phyloP scores from a whole-genome alignment of 2,113 vertebrate species.

The Guaruba guarouba region DNA sequence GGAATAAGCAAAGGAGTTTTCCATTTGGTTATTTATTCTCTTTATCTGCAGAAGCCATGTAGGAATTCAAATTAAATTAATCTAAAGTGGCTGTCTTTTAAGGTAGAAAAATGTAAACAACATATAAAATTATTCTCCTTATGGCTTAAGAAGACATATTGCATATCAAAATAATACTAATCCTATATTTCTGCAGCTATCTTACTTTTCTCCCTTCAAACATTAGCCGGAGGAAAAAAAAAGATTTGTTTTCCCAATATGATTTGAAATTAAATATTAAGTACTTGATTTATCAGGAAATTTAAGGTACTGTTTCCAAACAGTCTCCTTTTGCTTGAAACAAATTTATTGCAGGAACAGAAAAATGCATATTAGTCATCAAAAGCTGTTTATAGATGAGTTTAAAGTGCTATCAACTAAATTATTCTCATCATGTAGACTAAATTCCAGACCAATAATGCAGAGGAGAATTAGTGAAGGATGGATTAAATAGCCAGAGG shows the following conservation, averaged over 20 bases:
- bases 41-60: slow-evolving; percentile 1
- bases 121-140: background rate
- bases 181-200: background rate
- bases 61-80: slow-evolving; percentile 44
- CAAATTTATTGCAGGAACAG: slow-evolving; percentile 37
- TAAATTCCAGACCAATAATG: slow-evolving; percentile 7
- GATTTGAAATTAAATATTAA: slow-evolving; percentile 48
- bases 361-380: slow-evolving; percentile 46
- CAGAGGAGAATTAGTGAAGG: background rate
- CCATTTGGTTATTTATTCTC: slow-evolving; percentile 17
- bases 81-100: slow-evolving; percentile 6
- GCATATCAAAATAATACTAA: background rate
- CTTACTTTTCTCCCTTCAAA: background rate
- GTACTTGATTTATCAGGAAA: slow-evolving; percentile 34
- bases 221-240: background rate
- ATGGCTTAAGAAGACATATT: background rate
- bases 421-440: background rate
- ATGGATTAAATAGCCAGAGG: background rate
- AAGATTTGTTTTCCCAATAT: background rate
- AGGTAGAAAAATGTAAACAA: slow-evolving; percentile 31
- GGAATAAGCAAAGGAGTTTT: slow-evolving; percentile 30
- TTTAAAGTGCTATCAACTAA: slow-evolving; percentile 18
- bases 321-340: slow-evolving; percentile 12
- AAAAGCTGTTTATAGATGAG: slow-evolving; percentile 45
- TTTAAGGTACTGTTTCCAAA: slow-evolving; percentile 35